A percentile compares a stretch with the other conserved stretches of the same genome.
phyloP scores from a whole-genome alignment of 2,797 vertebrate genomes.

The Ciconia nigra region DNA sequence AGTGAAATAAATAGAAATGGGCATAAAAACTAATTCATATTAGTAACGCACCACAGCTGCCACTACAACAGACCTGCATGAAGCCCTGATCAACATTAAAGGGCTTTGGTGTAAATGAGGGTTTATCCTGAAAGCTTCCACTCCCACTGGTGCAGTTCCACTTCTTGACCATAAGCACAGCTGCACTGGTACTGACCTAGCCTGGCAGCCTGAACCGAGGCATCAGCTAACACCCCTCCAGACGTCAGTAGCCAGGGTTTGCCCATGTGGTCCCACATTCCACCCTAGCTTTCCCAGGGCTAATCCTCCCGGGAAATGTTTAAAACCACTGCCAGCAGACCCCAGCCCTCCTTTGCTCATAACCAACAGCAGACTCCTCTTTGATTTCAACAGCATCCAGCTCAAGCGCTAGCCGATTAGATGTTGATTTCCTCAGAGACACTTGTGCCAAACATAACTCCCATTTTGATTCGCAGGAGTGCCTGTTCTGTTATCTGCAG shows the following conservation, averaged over 20 bases:
- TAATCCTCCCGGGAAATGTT: neutral
- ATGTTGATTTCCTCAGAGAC: neutral
- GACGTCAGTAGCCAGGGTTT: neutral
- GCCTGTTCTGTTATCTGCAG: neutral
- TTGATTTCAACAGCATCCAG: neutral
- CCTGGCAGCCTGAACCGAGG: neutral
- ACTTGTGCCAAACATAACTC: rapidly evolving
- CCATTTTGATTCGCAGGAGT: neutral
- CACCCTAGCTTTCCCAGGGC: neutral
- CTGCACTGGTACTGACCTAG: neutral
- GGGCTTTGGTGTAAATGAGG: neutral
- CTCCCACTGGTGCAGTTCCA: neutral
- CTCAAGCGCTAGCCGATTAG: rapidly evolving
- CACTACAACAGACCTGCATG: neutral
- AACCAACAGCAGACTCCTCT: neutral
- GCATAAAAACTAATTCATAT: neutral
- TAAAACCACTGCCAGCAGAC: neutral
- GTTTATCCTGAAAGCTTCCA: neutral
- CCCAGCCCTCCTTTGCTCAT: neutral
- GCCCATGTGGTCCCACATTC: neutral
- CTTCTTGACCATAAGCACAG: neutral
- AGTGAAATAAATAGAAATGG: constrained; percentile 2
- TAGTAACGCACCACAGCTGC: neutral
- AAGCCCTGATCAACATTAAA: neutral
- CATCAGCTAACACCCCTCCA: neutral